phyloP scores from a whole-genome alignment of 2,113 vertebrate genomes.

The Pyrgilauda ruficollis region DNA sequence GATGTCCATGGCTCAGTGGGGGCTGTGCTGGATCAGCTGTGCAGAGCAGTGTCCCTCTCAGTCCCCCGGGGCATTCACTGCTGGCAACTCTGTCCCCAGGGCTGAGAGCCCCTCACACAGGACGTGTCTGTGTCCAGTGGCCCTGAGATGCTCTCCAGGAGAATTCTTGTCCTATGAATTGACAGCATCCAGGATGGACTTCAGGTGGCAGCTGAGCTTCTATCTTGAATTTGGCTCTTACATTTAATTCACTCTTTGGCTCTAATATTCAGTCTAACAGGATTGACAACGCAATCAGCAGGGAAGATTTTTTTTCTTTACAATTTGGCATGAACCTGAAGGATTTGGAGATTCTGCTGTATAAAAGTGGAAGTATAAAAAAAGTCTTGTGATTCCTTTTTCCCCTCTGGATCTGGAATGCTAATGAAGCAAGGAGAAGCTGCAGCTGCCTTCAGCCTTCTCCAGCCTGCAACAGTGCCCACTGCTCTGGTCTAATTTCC shows the following conservation, averaged over 20 bases:
- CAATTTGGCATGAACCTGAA: neutral
- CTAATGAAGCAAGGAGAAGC: neutral
- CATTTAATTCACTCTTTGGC: neutral
- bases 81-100: neutral
- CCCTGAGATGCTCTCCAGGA: neutral
- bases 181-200: neutral
- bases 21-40: neutral
- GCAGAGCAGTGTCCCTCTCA: neutral
- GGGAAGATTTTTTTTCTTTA: neutral
- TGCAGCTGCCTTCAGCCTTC: neutral
- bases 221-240: neutral
- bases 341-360: neutral
- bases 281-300: neutral
- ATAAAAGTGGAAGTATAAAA: neutral
- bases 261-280: neutral
- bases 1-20: neutral
- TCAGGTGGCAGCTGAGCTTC: neutral
- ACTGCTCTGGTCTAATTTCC: neutral
- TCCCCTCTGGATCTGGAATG: neutral
- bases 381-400: neutral
- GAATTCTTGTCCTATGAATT: neutral
- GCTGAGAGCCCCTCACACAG: accelerated
- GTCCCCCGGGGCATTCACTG: neutral
- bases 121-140: neutral
- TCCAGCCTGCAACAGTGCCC: neutral